These are phyloP conservation scores for Brachyhypopomus occidentalis DNA, from an alignment of 2,113 vertebrate genomes.

Conservation along the genomic window DNA sequence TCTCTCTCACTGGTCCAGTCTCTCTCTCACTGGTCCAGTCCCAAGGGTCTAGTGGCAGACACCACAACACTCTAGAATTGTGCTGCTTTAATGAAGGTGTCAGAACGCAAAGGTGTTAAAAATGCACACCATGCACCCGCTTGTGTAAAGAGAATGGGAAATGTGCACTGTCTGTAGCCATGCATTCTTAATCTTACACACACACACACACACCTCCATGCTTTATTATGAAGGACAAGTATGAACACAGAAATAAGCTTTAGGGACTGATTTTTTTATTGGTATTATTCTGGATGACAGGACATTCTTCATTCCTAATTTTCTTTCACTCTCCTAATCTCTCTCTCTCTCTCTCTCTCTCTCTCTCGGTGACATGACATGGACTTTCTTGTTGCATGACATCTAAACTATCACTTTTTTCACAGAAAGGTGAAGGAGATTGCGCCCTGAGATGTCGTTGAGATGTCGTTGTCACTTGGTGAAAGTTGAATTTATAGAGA, in stretches of 20 bases:
- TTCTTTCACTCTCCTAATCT: neutral
- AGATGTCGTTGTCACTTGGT: neutral
- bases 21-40: too few species aligned
- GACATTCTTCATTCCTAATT: neutral
- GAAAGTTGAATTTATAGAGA: neutral
- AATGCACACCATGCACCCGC: conserved; percentile 64
- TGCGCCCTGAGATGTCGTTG: too few species aligned
- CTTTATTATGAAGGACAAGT: too few species aligned
- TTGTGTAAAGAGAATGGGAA: conserved; percentile 73
- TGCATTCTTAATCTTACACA: conserved; percentile 59
- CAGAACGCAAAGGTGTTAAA: conserved; percentile 70
- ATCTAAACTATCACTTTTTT: too few species aligned
- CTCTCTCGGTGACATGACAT: neutral
- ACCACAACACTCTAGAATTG: neutral
- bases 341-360: neutral
- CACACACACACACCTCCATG: conserved; percentile 44
- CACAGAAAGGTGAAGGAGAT: too few species aligned
- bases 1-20: too few species aligned
- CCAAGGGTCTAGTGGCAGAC: too few species aligned
- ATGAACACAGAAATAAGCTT: too few species aligned
- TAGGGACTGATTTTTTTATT: too few species aligned
- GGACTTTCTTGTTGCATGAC: neutral
- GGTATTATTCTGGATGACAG: neutral
- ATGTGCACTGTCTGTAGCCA: conserved; percentile 58
- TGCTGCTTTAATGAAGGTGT: conserved; percentile 64